Evolutionary conservation across 2,888 invertebrate genomes (phyloP).

Genomic region (Hirudinaria manillensis): DNA sequence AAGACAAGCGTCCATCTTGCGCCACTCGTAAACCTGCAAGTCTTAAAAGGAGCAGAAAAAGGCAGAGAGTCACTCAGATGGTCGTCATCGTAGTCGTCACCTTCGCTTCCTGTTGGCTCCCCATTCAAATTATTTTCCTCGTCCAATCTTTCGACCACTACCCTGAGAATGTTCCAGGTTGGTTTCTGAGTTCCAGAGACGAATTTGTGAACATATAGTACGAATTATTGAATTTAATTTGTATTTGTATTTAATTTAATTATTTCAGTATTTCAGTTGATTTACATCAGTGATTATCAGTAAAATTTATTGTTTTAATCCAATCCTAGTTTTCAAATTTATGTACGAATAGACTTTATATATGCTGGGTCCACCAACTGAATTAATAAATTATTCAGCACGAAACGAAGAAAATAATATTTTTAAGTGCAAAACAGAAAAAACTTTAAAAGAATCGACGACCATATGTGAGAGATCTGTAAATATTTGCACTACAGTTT

Average conservation of each 20-base stretch:
- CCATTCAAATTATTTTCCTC: constrained; percentile 69
- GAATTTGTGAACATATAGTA: not conserved
- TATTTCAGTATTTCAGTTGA: not conserved
- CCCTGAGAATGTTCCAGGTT: constrained; percentile 59
- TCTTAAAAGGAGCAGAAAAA: constrained; percentile 66
- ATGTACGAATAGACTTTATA: too few relatives aligned
- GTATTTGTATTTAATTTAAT: not conserved
- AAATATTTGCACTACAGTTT: too few relatives aligned
- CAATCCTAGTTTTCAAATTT: too few relatives aligned
- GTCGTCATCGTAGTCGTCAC: constrained; percentile 83
- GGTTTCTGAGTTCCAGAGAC: not conserved
- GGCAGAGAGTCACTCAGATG: constrained; percentile 70
- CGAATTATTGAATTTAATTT: not conserved
- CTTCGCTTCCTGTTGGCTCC: constrained; percentile 88
- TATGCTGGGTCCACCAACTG: too few relatives aligned
- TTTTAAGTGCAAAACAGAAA: too few relatives aligned
- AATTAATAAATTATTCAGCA: too few relatives aligned
- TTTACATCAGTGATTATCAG: too few relatives aligned
- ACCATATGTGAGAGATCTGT: too few relatives aligned
- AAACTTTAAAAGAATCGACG: too few relatives aligned
- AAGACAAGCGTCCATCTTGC: constrained; percentile 49
- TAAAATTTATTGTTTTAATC: too few relatives aligned
- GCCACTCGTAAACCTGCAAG: not conserved
- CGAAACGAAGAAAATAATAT: too few relatives aligned
- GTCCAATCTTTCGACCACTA: constrained; percentile 66